phyloP scores from a whole-genome alignment of 2,888 invertebrate genomes.

The Drepana falcataria region DNA sequence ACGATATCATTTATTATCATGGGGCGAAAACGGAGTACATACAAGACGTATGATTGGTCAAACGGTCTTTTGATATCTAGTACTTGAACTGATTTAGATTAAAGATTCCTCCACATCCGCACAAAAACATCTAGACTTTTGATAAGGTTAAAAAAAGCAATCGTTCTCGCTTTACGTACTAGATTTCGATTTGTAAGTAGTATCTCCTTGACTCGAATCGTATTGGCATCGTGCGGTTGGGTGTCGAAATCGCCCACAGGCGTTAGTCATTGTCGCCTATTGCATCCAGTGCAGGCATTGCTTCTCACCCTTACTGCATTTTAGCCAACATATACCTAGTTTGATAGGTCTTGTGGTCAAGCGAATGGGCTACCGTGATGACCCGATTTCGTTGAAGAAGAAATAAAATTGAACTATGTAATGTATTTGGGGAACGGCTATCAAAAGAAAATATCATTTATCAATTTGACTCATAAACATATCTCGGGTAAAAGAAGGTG shows the following conservation, averaged over 20 bases:
- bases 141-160: conserved; percentile 49
- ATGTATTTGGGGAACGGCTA: too few species aligned
- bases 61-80: conserved; percentile 18
- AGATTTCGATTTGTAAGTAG: conserved; percentile 48
- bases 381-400: too few species aligned
- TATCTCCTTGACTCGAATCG: conserved; percentile 64
- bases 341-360: too few species aligned
- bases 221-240: conserved; percentile 53
- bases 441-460: too few species aligned
- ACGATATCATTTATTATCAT: conserved; percentile 42
- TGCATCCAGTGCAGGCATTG: conserved; percentile 42
- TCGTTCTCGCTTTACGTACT: conserved; percentile 44
- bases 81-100: too few species aligned
- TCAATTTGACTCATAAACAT: too few species aligned
- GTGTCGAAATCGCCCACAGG: conserved; percentile 62
- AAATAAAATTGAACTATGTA: too few species aligned
- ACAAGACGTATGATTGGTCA: conserved; percentile 20
- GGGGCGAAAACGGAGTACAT: conserved; percentile 40
- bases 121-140: conserved; percentile 15
- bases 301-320: conserved; percentile 26
- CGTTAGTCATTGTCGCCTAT: conserved; percentile 68
- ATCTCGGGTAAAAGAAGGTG: too few species aligned
- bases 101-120: too few species aligned
- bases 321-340: conserved; percentile 16
- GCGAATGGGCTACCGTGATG: too few species aligned